These are phyloP conservation scores for Litocranius walleri DNA, from an alignment of 2,113 vertebrate species.

Conservation along the genomic window DNA sequence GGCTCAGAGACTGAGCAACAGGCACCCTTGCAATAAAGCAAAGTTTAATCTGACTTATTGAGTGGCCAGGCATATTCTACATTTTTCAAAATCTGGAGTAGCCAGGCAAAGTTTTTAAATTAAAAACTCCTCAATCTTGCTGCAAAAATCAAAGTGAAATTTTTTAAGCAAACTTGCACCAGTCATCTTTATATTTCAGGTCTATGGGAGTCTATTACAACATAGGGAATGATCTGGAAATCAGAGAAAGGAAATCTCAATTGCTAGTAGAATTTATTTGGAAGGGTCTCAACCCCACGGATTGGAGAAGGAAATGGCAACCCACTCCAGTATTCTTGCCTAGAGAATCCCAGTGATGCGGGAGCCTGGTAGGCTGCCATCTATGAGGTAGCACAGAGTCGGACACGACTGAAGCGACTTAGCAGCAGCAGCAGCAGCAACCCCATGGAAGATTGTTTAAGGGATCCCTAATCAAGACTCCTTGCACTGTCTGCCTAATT, in stretches of 20 bases:
- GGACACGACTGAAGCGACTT: too few species aligned
- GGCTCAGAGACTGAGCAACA: neutral
- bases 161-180: neutral
- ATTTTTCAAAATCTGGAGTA: neutral
- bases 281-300: neutral
- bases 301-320: too few species aligned
- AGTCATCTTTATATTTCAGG: neutral
- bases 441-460: neutral
- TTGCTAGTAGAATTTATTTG: neutral
- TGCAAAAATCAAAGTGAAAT: slow-evolving; percentile 35
- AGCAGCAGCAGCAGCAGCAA: neutral
- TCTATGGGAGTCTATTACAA: neutral
- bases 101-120: neutral
- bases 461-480: neutral
- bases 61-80: neutral
- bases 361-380: too few species aligned
- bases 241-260: slow-evolving; percentile 1
- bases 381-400: too few species aligned
- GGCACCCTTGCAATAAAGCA: neutral
- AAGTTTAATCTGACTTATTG: neutral
- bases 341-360: too few species aligned
- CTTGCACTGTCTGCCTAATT: neutral
- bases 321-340: too few species aligned
- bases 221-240: neutral
- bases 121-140: neutral